Conservation (phyloP, 2,888 invertebrate genomes). For the Cheilosia grossa region DNA sequence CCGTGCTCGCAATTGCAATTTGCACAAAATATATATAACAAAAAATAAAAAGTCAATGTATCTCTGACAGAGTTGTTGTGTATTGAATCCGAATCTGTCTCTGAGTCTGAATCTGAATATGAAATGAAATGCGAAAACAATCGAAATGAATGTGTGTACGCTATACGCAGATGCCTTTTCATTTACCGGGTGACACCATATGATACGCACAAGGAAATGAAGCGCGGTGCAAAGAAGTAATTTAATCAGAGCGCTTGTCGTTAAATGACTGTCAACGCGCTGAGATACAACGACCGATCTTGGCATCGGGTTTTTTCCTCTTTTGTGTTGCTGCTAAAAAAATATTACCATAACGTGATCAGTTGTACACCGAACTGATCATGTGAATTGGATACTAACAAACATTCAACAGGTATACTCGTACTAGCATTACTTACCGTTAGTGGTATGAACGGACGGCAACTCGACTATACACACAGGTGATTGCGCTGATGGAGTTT, state of each 20-base stretch:
- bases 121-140: conserved; percentile 63
- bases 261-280: conserved; percentile 73
- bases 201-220: conserved; percentile 73
- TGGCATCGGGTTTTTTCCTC: conserved; percentile 20
- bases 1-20: conserved; percentile 36
- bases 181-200: conserved; percentile 62
- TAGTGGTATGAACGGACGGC: conserved; percentile 35
- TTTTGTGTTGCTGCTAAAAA: conserved; percentile 33
- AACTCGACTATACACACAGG: conserved; percentile 49
- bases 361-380: conserved; percentile 60
- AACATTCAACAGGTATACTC: conserved; percentile 40
- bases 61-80: conserved; percentile 22
- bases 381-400: conserved; percentile 68
- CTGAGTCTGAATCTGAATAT: conserved; percentile 50
- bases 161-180: conserved; percentile 55
- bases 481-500: conserved; percentile 59
- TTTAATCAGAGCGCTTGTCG: conserved; percentile 74
- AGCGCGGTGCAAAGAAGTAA: conserved; percentile 68
- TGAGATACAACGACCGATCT: conserved; percentile 62
- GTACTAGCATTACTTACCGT: conserved; percentile 67
- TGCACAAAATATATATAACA: conserved; percentile 12
- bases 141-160: conserved; percentile 57
- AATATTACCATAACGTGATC: conserved; percentile 74
- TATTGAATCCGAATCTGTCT: conserved; percentile 64
- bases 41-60: conserved; percentile 22